Percentiles rank a stretch among this genome's conserved stretches.
Evolutionary conservation across 2,113 vertebrate genomes (phyloP).

Genomic region (Myanophis thanlyinensis): DNA sequence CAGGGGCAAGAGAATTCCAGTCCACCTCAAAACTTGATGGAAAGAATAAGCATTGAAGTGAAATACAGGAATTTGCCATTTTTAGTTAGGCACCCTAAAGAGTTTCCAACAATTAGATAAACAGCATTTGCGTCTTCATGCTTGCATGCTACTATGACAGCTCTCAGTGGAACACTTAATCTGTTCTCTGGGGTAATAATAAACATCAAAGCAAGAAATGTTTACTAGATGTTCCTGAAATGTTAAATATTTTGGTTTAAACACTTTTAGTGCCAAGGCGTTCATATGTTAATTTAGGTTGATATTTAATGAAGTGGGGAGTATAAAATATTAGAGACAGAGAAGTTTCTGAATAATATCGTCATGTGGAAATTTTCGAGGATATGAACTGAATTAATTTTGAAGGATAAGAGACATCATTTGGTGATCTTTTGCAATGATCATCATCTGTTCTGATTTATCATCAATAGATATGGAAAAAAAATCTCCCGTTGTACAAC

Average conservation of each 20-base stretch:
- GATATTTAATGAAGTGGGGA: background rate
- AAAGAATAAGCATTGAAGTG: slow-evolving; percentile 37
- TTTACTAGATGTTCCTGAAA: slow-evolving; percentile 30
- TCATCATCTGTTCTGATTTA: background rate
- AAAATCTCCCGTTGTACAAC: background rate
- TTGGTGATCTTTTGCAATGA: background rate
- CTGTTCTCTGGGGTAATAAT: slow-evolving; percentile 24
- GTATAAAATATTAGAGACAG: background rate
- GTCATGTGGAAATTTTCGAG: background rate
- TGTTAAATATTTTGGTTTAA: slow-evolving; percentile 28
- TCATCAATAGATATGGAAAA: background rate
- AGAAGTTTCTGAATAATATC: background rate
- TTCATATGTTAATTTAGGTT: background rate
- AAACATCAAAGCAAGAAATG: slow-evolving; percentile 27
- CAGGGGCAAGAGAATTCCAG: background rate
- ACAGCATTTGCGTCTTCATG: slow-evolving; percentile 49
- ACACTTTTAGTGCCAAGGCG: background rate
- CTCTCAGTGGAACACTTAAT: slow-evolving; percentile 23
- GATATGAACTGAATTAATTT: background rate
- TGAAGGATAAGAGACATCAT: background rate
- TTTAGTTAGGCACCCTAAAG: slow-evolving; percentile 1
- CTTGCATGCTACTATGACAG: slow-evolving; percentile 32
- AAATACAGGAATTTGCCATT: slow-evolving; percentile 20
- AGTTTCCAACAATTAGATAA: slow-evolving; percentile 37
- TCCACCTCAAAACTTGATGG: slow-evolving; percentile 23